Conservation (phyloP, 35 echinoderm and acorn worm genomes). For the Ophiothrix spiculata region DNA sequence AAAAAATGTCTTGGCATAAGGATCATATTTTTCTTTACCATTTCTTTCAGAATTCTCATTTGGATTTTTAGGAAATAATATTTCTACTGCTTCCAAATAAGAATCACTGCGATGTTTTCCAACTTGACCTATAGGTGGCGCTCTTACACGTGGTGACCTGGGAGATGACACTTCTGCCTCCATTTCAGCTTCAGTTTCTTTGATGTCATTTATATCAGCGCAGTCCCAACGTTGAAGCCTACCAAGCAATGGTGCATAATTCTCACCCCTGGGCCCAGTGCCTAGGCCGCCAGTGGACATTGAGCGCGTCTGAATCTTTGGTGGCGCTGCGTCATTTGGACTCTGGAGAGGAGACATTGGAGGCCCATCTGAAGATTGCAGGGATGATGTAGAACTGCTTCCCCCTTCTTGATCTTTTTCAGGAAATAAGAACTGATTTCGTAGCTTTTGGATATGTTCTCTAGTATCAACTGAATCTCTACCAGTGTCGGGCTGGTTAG, state of each 20-base stretch:
- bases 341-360: not conserved
- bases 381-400: not conserved
- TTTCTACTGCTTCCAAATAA: not conserved
- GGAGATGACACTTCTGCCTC: conserved; percentile 4
- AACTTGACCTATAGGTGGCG: conserved; percentile 17
- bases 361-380: not conserved
- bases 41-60: not conserved
- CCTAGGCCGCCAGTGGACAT: conserved; percentile 32
- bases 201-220: conserved; percentile 13
- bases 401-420: not conserved
- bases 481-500: not conserved
- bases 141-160: not conserved
- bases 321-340: conserved; percentile 17
- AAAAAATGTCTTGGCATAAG: not conserved
- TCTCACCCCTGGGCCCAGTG: conserved; percentile 1
- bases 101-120: not conserved
- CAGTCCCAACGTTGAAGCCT: conserved; percentile 28
- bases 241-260: conserved; percentile 13
- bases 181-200: conserved; percentile 12
- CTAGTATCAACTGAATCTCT: not conserved
- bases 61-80: not conserved
- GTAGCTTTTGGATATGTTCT: not conserved
- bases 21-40: not conserved
- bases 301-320: conserved; percentile 13
- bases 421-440: not conserved